Conservation (phyloP, 2,113 vertebrate genomes). For the Cyphomyrus discorhynchus region DNA sequence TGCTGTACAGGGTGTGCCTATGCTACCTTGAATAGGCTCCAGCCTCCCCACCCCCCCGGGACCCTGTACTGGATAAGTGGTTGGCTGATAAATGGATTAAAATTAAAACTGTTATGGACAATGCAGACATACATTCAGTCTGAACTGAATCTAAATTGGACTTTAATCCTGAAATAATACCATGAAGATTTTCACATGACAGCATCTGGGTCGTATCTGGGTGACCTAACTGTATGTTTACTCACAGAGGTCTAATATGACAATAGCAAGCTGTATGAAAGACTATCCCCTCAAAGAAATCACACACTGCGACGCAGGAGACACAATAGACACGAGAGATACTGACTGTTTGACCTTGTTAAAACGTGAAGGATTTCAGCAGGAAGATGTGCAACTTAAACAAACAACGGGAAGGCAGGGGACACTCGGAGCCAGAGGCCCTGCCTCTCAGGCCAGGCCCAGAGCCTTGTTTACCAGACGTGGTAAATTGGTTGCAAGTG, state of each 20-base stretch:
- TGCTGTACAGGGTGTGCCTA: background rate
- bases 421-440: too few species aligned
- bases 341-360: background rate
- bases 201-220: background rate
- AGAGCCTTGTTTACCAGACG: conserved; percentile 10
- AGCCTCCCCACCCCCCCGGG: background rate
- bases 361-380: background rate
- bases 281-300: background rate
- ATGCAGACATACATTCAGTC: background rate
- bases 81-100: background rate
- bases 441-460: background rate
- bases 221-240: background rate
- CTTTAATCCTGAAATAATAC: background rate
- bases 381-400: conserved; percentile 18
- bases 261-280: conserved; percentile 9
- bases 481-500: conserved; percentile 8
- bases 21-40: background rate
- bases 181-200: background rate
- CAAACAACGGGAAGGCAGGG: background rate
- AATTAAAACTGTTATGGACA: background rate
- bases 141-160: background rate
- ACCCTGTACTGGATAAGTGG: background rate
- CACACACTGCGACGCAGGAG: background rate
- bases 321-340: background rate
- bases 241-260: background rate